Base-by-base conservation (phyloP, 2,888 invertebrate species). In the Magallana nippona region DNA sequence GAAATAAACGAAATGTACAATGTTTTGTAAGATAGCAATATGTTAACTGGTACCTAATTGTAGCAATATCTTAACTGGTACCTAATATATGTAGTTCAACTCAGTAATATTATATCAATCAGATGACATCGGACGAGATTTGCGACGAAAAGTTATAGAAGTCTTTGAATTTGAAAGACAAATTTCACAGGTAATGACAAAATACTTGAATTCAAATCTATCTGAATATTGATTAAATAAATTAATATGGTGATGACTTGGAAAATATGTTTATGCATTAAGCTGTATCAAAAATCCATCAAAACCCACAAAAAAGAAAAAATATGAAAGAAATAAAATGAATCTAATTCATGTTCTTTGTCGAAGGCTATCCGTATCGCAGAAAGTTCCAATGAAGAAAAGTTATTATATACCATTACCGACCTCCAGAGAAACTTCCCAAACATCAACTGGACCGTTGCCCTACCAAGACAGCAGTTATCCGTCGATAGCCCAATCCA, bases 141-240 rank as follows among this genome's bases (percentile, higher is more conserved):
- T 79, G 17, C 55, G 79, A 27, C 5, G 0, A 5, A 63, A 63
- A 27, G 10, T 79, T 19, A 10, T 63, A n/a, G 63, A 79, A 15
- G 63, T 79, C 15, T 83, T 83, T 27, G 63, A 79, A 63, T 71
- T 83, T n/a, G 79, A 83, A 79, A 79, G 79, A 63, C 78, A 83
- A 44, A 44, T 83, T 15, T 32, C 79, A 55, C 83, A 83, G 79
- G 83, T 83, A 63, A 10, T 44, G 32, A 44, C 8, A 44, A 44
- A 44, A 5, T 44, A 5, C 44, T 44, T 44, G 44, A 44, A 44
- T 44, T 44, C 5, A 44, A 32, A 2, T 32, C 32, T 32, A 44
- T 44, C 44, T 44, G 3, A 44, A 8, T 44, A 44, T 27, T 1
- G 27, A 2, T n/a, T n/a, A n/a, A 44, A 44, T 44, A 44, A 8